Evolutionary conservation across 2,797 vertebrate species (phyloP).

Genomic region (Cercopithecus diana): DNA sequence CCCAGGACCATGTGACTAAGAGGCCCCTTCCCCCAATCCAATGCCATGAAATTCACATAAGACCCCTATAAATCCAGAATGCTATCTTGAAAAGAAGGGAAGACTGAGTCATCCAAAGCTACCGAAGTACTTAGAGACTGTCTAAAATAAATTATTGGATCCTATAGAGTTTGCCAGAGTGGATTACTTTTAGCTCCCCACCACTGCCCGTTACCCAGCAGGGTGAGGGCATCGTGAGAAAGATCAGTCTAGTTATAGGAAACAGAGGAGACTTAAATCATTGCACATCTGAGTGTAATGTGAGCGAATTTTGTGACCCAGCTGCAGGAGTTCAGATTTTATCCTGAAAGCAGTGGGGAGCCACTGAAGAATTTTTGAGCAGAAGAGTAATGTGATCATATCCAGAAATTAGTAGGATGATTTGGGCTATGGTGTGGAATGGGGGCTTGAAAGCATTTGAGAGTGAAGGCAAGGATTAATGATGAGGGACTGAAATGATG

Average conservation of each 20-base stretch:
- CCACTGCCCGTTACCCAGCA: conserved; percentile 51
- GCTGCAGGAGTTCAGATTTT: conserved; percentile 63
- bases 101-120: conserved; percentile 48
- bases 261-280: conserved; percentile 46
- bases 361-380: conserved; percentile 70
- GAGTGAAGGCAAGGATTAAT: neutral
- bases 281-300: conserved; percentile 50
- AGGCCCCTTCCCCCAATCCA: neutral
- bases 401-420: conserved; percentile 54
- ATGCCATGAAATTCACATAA: conserved; percentile 24
- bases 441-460: conserved; percentile 11
- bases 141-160: conserved; percentile 62
- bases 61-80: neutral
- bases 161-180: conserved; percentile 57
- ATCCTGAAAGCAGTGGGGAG: conserved; percentile 60
- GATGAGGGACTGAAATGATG: neutral
- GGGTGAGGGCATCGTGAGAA: conserved; percentile 51
- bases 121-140: conserved; percentile 41
- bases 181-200: conserved; percentile 70
- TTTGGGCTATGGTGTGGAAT: conserved; percentile 43
- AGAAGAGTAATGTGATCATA: conserved; percentile 56
- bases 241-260: conserved; percentile 64
- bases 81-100: conserved; percentile 18
- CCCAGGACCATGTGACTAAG: neutral
- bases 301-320: conserved; percentile 67